phyloP scores from a whole-genome alignment of 2,888 invertebrate species.

The Agrochola lychnidis region DNA sequence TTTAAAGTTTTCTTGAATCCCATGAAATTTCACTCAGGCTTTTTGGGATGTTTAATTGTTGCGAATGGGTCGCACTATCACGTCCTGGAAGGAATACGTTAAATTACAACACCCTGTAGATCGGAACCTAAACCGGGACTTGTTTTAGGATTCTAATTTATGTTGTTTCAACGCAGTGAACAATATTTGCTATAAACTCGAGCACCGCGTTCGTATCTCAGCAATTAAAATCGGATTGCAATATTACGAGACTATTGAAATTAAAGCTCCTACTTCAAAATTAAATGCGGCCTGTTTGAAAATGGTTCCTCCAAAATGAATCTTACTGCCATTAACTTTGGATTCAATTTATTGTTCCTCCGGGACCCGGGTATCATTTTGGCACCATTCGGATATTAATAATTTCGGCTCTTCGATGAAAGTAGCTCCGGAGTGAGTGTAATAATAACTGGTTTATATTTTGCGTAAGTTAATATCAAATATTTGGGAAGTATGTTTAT shows the following conservation, averaged over 20 bases:
- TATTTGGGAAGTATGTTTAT: slow-evolving; percentile 57
- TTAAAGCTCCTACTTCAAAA: slow-evolving; percentile 64
- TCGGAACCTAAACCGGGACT: not conserved
- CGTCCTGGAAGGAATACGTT: too few species aligned
- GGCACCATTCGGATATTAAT: slow-evolving; percentile 59
- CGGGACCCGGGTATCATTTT: slow-evolving; percentile 18
- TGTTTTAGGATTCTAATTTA: slow-evolving; percentile 31
- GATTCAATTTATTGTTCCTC: slow-evolving; percentile 41
- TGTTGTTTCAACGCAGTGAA: slow-evolving; percentile 21
- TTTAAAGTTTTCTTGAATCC: too few species aligned
- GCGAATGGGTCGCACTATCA: too few species aligned
- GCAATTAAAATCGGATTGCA: slow-evolving; percentile 70
- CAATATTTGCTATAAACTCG: slow-evolving; percentile 48
- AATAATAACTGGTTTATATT: slow-evolving; percentile 66
- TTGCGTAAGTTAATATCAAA: slow-evolving; percentile 62
- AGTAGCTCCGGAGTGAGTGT: slow-evolving; percentile 50
- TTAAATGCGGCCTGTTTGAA: slow-evolving; percentile 61
- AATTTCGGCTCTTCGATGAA: slow-evolving; percentile 57
- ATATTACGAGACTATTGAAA: slow-evolving; percentile 68
- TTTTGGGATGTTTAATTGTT: too few species aligned
- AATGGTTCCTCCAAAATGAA: slow-evolving; percentile 44
- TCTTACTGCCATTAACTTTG: slow-evolving; percentile 40
- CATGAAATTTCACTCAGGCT: too few species aligned
- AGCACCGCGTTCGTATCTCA: slow-evolving; percentile 48
- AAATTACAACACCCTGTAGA: not conserved